A percentile compares a stretch with the other conserved stretches of the same genome.
Evolutionary conservation across 2,797 vertebrate genomes (phyloP).

Genomic region (Chrosomus eos): DNA sequence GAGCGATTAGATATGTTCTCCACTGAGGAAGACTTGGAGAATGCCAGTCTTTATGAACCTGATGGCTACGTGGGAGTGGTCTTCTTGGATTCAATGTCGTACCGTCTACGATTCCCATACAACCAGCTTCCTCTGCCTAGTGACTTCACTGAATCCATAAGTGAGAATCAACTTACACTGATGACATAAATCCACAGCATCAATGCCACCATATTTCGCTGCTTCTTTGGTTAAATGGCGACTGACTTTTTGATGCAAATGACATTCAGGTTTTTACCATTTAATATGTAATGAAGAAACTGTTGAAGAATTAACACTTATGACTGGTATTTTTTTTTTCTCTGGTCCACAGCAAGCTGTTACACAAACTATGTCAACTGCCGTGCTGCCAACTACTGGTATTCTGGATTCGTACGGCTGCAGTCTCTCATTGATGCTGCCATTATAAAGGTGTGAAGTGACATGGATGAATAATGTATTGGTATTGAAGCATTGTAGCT

Average conservation of each 20-base stretch:
- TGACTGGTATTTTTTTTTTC: not conserved
- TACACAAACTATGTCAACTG: conserved; percentile 79
- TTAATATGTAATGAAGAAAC: not conserved
- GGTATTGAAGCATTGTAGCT: not conserved
- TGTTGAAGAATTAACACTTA: not conserved
- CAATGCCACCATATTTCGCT: too few relatives aligned
- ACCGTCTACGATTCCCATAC: conserved; percentile 86
- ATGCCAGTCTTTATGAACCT: conserved; percentile 82
- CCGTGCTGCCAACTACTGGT: conserved; percentile 88
- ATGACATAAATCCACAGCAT: not conserved
- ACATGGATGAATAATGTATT: not conserved
- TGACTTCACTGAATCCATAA: conserved; percentile 78
- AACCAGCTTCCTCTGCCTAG: conserved; percentile 77
- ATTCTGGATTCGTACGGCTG: conserved; percentile 87
- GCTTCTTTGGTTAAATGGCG: not conserved
- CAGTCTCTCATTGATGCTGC: conserved; percentile 92
- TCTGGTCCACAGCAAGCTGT: conserved; percentile 79
- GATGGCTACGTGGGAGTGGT: conserved; percentile 86
- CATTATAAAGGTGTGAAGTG: conserved; percentile 87
- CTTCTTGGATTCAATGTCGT: conserved; percentile 86
- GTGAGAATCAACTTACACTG: conserved; percentile 61
- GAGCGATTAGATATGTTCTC: conserved; percentile 78
- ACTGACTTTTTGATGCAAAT: not conserved
- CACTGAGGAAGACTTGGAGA: conserved; percentile 86
- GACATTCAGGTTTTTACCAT: not conserved